Conservation (phyloP, 1,140 invertebrate genomes). For the Drosophila jambulina region DNA sequence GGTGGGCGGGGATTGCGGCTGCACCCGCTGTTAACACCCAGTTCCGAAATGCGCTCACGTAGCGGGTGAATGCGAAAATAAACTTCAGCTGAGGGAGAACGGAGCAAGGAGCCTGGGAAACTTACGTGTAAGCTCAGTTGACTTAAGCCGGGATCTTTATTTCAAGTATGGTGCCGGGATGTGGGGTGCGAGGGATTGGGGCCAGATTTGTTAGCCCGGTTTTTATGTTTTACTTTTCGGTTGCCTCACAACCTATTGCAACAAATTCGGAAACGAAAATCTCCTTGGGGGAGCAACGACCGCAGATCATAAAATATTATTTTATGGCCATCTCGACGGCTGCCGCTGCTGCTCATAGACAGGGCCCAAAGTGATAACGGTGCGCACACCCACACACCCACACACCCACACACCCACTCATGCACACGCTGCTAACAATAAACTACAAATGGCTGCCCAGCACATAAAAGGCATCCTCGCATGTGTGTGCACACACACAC, state of each 20-base stretch:
- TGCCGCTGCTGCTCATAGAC: constrained; percentile 37
- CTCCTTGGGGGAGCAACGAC: constrained; percentile 42
- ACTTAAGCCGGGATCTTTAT: constrained; percentile 52
- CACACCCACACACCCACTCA: constrained; percentile 9
- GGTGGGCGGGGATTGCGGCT: constrained; percentile 9
- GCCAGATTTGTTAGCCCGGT: constrained; percentile 49
- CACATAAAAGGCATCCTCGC: constrained; percentile 65
- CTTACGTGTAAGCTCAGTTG: constrained; percentile 48
- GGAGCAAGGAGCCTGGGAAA: constrained; percentile 19
- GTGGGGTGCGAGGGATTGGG: constrained; percentile 1
- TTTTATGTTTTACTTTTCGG: constrained; percentile 2
- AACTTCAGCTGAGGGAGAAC: constrained; percentile 17
- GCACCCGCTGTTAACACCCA: constrained; percentile 45
- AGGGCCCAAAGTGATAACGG: constrained; percentile 54
- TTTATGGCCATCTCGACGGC: constrained; percentile 55
- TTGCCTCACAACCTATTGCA: constrained; percentile 31
- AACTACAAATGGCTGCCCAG: constrained; percentile 70
- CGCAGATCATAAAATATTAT: constrained; percentile 68
- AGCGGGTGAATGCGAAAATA: constrained; percentile 39
- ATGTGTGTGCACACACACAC: constrained; percentile 12
- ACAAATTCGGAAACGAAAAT: constrained; percentile 54
- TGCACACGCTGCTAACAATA: constrained; percentile 39
- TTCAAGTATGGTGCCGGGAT: constrained; percentile 5
- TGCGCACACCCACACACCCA: constrained; percentile 14
- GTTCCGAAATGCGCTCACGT: constrained; percentile 50